Conservation (phyloP, 2,113 vertebrate species). For the Pyrgilauda ruficollis region DNA sequence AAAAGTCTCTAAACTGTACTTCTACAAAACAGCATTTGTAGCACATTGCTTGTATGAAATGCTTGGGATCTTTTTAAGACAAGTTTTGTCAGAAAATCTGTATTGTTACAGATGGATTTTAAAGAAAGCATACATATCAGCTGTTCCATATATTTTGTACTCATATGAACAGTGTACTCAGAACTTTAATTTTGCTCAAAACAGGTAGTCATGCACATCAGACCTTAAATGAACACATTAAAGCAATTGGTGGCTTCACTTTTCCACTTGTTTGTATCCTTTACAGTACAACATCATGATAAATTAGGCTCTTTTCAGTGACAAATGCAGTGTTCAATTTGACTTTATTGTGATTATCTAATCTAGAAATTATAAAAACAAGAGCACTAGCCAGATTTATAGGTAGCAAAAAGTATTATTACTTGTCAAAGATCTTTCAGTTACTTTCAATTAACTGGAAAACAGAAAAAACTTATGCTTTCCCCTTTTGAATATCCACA, state of each 20-base stretch:
- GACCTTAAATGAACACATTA: not conserved
- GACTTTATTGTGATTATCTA: not conserved
- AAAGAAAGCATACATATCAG: not conserved
- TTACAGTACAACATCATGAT: not conserved
- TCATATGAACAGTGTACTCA: not conserved
- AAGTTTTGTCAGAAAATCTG: not conserved
- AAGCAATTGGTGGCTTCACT: not conserved
- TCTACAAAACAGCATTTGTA: not conserved
- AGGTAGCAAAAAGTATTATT: not conserved
- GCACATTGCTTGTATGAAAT: not conserved
- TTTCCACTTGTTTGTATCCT: not conserved
- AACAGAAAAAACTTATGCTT: not conserved
- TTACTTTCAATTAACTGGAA: not conserved
- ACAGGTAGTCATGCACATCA: too few relatives aligned
- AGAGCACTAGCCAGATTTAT: not conserved
- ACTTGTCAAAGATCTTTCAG: not conserved
- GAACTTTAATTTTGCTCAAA: not conserved
- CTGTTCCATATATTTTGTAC: not conserved
- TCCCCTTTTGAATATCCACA: not conserved
- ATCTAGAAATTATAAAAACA: not conserved
- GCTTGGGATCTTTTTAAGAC: not conserved
- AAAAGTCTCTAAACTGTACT: not conserved
- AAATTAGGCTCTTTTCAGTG: not conserved
- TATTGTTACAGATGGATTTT: not conserved
- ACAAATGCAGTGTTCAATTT: not conserved